Base-by-base conservation (phyloP, 1,140 invertebrate species). In the Brachionus plicatilis region DNA sequence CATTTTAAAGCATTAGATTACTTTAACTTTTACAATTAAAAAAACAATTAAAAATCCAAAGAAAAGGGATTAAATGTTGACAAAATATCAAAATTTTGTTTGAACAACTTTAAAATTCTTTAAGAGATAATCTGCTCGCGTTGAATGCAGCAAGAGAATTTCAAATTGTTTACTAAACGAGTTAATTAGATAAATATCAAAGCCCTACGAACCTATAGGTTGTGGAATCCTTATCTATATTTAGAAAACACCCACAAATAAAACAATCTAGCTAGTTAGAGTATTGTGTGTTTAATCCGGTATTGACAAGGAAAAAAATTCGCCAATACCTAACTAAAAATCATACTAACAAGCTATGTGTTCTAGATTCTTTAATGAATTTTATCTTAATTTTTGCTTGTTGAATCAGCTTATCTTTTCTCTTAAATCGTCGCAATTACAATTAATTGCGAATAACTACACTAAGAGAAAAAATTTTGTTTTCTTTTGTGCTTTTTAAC, bases 161-260 rank as follows among this genome's bases (percentile, higher is more conserved):
- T 72, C 33, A 43, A 20, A 37, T 72, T 72, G 68, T 72, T 72
- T 41, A 72, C 68, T 43, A 45, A 72, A 72, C 68, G 68, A 72
- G 68, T 43, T 72, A 72, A 72, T 72, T 72, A 72, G 68, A 72
- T 72, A 72, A 72, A 72, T 72, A 72, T 72, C 68, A 72, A 72
- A 72, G 3, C 68, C 41, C 41, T 72, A 41, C 33, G 43, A 41
- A n/a, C n/a, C 7, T 41, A 17, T 41, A 41, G 20, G 33, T 41
- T 43, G 68, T 33, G 68, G 68, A 72, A 72, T 72, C 68, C 68
- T 72, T 72, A 72, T 72, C 68, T 29, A 72, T 72, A 72, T 72
- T 72, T 72, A 43, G 41, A 41, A 72, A 72, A 72, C 68, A 72
- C 68, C 68, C 68, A 72, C 0, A 72, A 72, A 72, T 72, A 45